Conservation (phyloP, 1,140 invertebrate genomes). For the Sitophilus oryzae region DNA sequence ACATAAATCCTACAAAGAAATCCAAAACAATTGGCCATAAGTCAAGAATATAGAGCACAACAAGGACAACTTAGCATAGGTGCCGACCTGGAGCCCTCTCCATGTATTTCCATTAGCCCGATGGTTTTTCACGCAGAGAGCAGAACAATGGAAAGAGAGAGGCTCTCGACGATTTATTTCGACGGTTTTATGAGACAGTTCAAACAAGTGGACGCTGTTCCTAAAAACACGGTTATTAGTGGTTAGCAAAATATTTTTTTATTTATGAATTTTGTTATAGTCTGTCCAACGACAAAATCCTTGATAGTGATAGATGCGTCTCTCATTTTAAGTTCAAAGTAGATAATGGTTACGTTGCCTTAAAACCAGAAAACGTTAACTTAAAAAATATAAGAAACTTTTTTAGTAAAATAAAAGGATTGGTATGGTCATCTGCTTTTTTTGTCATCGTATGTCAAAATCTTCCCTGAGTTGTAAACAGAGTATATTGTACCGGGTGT, state of each 20-base stretch:
- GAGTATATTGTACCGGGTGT: too few species aligned
- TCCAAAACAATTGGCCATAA: constrained; percentile 28
- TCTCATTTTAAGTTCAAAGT: too few species aligned
- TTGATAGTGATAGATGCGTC: too few species aligned
- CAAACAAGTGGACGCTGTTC: neutral
- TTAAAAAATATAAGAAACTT: too few species aligned
- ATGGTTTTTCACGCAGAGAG: constrained; percentile 5
- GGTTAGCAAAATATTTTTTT: neutral
- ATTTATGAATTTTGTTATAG: too few species aligned
- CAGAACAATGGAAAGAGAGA: constrained; percentile 12
- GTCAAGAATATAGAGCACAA: constrained; percentile 30
- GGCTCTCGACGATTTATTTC: constrained; percentile 9
- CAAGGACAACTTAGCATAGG: constrained; percentile 24
- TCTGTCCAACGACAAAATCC: too few species aligned
- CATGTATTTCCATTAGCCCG: constrained; percentile 18
- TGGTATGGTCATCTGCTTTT: too few species aligned
- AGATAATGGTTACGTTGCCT: too few species aligned
- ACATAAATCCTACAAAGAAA: constrained; percentile 34
- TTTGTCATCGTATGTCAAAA: too few species aligned
- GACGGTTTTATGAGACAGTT: constrained; percentile 11
- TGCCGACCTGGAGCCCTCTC: constrained; percentile 11
- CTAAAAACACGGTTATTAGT: neutral
- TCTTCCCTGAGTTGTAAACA: too few species aligned
- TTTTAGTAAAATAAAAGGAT: too few species aligned
- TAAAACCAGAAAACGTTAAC: too few species aligned